A percentile compares a stretch with the other conserved stretches of the same genome.
phyloP scores from a whole-genome alignment of 2,797 vertebrate genomes.

The Dipus sagitta region DNA sequence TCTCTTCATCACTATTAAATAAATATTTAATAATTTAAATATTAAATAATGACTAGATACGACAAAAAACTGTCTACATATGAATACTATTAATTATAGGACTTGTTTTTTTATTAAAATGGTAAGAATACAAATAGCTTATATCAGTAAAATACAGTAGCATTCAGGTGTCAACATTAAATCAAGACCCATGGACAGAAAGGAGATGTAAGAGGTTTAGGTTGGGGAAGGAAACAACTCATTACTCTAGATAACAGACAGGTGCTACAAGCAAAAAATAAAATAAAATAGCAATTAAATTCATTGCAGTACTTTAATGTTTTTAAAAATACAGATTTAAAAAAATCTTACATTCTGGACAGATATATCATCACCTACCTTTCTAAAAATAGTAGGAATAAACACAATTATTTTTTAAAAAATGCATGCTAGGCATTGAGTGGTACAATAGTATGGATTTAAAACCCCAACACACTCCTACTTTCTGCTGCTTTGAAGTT shows the following conservation, averaged over 20 bases:
- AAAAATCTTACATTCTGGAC: constrained; percentile 77
- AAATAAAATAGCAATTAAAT: constrained; percentile 78
- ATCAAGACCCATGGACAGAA: constrained; percentile 54
- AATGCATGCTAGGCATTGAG: constrained; percentile 59
- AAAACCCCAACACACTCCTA: constrained; percentile 53
- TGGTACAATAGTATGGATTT: constrained; percentile 51
- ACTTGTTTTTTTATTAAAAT: constrained; percentile 70
- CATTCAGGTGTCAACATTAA: constrained; percentile 71
- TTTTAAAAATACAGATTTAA: constrained; percentile 76
- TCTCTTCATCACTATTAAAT: neutral
- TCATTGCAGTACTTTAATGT: constrained; percentile 78
- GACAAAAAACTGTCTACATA: constrained; percentile 70
- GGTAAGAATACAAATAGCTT: constrained; percentile 69
- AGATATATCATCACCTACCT: constrained; percentile 76
- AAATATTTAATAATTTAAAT: constrained; percentile 54
- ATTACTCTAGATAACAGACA: constrained; percentile 59
- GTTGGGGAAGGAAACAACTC: constrained; percentile 32
- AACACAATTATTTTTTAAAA: constrained; percentile 63
- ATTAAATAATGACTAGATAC: constrained; percentile 47
- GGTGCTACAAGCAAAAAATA: constrained; percentile 64
- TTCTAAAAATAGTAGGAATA: constrained; percentile 75
- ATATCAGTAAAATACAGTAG: constrained; percentile 70
- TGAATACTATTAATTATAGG: constrained; percentile 66
- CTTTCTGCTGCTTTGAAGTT: constrained; percentile 56
- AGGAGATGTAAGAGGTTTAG: constrained; percentile 52